phyloP scores from a whole-genome alignment of 2,113 vertebrate genomes.

The Bujurquina vittata region DNA sequence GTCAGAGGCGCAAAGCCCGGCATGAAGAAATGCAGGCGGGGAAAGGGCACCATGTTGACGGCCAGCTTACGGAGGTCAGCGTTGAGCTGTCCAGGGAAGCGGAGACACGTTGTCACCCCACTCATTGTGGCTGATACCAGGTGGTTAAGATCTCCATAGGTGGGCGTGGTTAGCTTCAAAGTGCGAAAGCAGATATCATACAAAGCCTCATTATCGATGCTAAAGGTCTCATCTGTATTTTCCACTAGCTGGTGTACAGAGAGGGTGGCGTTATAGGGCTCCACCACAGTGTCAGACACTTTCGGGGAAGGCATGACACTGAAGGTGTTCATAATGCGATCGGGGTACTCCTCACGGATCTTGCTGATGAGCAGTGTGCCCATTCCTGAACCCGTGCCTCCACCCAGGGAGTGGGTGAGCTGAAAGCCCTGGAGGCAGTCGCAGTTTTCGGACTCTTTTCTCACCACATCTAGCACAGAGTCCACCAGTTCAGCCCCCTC shows the following conservation, averaged over 20 bases:
- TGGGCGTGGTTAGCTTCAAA: constrained; percentile 94
- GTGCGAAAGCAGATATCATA: constrained; percentile 99
- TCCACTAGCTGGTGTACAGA: constrained; percentile 96
- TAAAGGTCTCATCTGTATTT: constrained; percentile 97
- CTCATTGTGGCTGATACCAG: constrained; percentile 97
- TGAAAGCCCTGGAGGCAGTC: constrained; percentile 94
- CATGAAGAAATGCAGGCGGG: constrained; percentile 97
- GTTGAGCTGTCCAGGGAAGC: constrained; percentile 94
- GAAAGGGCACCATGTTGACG: constrained; percentile 98
- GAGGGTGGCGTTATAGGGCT: constrained; percentile 95
- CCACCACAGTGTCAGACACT: constrained; percentile 95
- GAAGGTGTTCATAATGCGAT: constrained; percentile 96
- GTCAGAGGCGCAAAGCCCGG: constrained; percentile 94
- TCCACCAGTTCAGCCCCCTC: constrained; percentile 83
- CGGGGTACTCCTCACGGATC: constrained; percentile 92
- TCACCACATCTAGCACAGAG: constrained; percentile 81
- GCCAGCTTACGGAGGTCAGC: constrained; percentile 95
- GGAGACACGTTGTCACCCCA: constrained; percentile 92
- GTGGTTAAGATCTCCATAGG: constrained; percentile 95
- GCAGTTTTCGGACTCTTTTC: constrained; percentile 87
- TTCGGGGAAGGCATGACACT: constrained; percentile 93
- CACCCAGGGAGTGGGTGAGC: constrained; percentile 90
- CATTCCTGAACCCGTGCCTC: constrained; percentile 91
- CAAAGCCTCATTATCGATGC: constrained; percentile 96
- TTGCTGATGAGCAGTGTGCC: constrained; percentile 93